phyloP scores from a whole-genome alignment of 2,888 invertebrate species.

The Tenthredo amoena region DNA sequence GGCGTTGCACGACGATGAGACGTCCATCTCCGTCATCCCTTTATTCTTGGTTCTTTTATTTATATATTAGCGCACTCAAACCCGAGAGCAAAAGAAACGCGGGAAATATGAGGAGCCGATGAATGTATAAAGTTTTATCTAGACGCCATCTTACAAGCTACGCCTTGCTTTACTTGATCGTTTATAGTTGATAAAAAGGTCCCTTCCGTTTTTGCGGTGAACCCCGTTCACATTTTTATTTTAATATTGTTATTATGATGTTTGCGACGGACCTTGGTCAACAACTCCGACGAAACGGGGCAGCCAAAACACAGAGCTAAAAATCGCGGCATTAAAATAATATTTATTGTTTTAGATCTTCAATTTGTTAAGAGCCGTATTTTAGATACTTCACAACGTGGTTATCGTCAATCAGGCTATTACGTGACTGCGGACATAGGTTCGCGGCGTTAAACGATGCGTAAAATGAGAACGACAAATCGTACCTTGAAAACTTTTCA shows the following conservation, averaged over 20 bases:
- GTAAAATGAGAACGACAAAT: neutral
- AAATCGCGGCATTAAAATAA: neutral
- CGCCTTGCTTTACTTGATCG: conserved; percentile 9
- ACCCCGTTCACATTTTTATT: conserved; percentile 8
- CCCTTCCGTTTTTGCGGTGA: conserved; percentile 48
- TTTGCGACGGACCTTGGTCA: conserved; percentile 4
- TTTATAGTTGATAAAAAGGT: conserved; percentile 30
- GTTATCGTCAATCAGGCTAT: neutral
- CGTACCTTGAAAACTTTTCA: conserved; percentile 21
- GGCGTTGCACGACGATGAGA: conserved; percentile 40
- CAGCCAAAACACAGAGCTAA: neutral
- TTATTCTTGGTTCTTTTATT: neutral
- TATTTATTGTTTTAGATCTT: neutral
- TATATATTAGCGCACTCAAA: neutral
- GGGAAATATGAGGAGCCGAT: neutral
- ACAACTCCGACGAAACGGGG: neutral
- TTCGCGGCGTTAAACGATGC: neutral
- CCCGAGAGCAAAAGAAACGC: neutral
- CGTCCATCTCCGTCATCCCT: conserved; percentile 40
- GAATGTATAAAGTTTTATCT: neutral
- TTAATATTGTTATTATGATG: neutral
- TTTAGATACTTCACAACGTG: neutral
- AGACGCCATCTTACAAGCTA: conserved; percentile 40
- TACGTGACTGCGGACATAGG: neutral
- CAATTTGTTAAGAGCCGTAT: neutral